phyloP scores from a whole-genome alignment of 2,888 invertebrate species.

The Herminia tarsipennalis region DNA sequence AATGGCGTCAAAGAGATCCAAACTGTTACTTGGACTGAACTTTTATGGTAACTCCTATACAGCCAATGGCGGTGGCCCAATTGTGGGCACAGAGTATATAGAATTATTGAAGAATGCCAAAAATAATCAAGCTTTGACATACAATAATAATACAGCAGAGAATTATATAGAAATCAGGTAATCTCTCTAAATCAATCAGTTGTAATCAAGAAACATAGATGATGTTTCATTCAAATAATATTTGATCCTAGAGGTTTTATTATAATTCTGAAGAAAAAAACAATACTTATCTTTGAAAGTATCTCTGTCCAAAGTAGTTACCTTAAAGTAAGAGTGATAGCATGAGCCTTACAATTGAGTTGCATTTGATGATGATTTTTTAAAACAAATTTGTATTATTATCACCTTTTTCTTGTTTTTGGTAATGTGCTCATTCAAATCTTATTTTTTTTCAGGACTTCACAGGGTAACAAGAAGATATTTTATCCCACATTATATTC shows the following conservation, averaged over 20 bases:
- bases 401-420: no score
- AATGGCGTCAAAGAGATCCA: conserved; percentile 86
- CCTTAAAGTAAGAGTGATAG: no score
- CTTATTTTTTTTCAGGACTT: conserved; percentile 76
- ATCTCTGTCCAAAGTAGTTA: no score
- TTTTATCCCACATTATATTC: conserved; percentile 97
- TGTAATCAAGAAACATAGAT: background rate
- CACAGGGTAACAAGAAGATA: conserved; percentile 90
- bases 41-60: conserved; percentile 97
- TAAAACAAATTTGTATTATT: no score
- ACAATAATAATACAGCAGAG: conserved; percentile 92
- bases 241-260: no score
- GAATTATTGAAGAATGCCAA: conserved; percentile 90
- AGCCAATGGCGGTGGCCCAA: conserved; percentile 92
- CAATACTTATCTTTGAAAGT: no score
- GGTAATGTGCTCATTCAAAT: background rate
- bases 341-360: no score
- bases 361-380: no score
- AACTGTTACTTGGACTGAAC: conserved; percentile 95
- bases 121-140: conserved; percentile 88
- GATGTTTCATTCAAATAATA: no score
- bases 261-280: no score
- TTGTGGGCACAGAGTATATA: conserved; percentile 92
- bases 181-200: no score
- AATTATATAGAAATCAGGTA: conserved; percentile 95